These are phyloP conservation scores for Hylaeus anthracinus DNA, from an alignment of 1,140 invertebrate species.

Conservation along the genomic window DNA sequence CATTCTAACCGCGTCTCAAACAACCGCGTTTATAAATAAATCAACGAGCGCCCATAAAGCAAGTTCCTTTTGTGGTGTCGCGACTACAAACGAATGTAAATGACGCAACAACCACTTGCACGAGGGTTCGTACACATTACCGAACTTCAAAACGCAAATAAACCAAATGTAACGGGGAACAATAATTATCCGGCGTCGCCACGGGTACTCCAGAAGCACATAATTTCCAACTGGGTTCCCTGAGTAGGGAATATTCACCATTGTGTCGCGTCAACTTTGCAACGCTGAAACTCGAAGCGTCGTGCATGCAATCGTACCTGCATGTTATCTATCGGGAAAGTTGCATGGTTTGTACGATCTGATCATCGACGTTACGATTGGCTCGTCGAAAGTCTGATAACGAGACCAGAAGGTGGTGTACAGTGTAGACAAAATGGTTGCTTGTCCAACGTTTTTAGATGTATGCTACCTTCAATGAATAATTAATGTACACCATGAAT, in stretches of 20 bases:
- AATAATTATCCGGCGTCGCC: conserved; percentile 32
- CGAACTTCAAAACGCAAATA: conserved; percentile 28
- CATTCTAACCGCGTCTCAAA: too few species aligned
- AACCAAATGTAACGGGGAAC: not conserved
- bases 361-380: not conserved
- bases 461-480: too few species aligned
- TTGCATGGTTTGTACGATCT: not conserved
- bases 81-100: not conserved
- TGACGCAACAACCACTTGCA: not conserved
- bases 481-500: too few species aligned
- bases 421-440: too few species aligned
- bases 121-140: not conserved
- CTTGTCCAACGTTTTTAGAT: too few species aligned
- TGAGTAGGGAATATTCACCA: not conserved
- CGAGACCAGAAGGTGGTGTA: not conserved
- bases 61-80: not conserved
- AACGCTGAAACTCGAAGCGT: not conserved
- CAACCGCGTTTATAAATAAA: conserved; percentile 5
- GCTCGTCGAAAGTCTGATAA: not conserved
- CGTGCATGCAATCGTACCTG: not conserved
- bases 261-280: not conserved
- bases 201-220: not conserved
- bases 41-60: not conserved
- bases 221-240: conserved; percentile 7
- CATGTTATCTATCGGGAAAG: conserved; percentile 5